Percentiles rank a stretch among this genome's conserved stretches.
Evolutionary conservation across 2,113 vertebrate species (phyloP).

Genomic region (Vimba vimba): DNA sequence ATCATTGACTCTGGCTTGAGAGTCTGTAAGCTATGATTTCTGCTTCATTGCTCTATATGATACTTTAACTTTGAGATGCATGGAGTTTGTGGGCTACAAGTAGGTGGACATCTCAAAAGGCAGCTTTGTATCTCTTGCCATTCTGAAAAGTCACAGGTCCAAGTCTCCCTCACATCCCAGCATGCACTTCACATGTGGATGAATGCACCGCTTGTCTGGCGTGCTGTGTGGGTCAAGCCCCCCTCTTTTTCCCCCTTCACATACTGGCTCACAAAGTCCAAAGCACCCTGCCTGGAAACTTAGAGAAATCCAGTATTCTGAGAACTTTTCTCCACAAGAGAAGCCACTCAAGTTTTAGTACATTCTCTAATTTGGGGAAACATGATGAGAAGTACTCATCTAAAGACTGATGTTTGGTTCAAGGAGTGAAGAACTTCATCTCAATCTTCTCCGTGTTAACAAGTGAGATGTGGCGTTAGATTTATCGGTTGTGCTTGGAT

Average conservation of each 20-base stretch:
- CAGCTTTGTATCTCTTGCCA: conserved; percentile 47
- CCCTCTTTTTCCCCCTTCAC: neutral
- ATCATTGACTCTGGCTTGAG: neutral
- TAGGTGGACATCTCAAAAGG: conserved; percentile 53
- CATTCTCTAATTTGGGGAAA: neutral
- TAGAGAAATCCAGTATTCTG: conserved; percentile 32
- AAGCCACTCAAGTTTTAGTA: conserved; percentile 26
- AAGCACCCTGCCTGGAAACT: conserved; percentile 33
- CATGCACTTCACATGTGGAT: conserved; percentile 55
- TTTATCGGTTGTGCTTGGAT: neutral
- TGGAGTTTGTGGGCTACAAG: conserved; percentile 22
- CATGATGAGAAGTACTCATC: neutral
- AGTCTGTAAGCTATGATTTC: neutral
- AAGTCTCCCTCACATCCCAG: conserved; percentile 51
- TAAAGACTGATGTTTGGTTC: neutral
- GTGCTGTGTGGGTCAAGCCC: conserved; percentile 44
- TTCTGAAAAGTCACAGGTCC: conserved; percentile 51
- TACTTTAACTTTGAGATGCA: conserved; percentile 21
- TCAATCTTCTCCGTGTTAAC: neutral
- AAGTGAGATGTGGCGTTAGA: conserved; percentile 7
- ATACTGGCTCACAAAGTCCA: conserved; percentile 35
- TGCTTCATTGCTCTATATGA: conserved; percentile 28
- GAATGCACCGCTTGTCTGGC: conserved; percentile 54
- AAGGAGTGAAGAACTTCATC: neutral
- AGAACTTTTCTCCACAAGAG: conserved; percentile 14